Percentiles rank a stretch among this genome's conserved stretches.
Evolutionary conservation across 2,797 vertebrate genomes (phyloP).

Genomic region (Knipowitschia caucasica): DNA sequence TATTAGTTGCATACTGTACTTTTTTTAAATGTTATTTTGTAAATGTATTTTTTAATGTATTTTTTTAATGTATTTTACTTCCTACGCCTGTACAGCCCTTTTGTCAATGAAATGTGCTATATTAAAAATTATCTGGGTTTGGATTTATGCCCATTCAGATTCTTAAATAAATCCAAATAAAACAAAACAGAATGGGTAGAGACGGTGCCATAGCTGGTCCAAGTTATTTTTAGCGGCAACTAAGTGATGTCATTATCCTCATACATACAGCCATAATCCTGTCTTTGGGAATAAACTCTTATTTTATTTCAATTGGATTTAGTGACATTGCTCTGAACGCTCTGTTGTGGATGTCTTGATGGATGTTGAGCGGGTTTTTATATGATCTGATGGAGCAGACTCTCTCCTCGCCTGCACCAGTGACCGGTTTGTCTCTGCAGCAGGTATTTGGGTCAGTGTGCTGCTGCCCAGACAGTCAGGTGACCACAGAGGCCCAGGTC

Average conservation of each 20-base stretch:
- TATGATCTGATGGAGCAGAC: neutral
- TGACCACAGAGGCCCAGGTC: conserved; percentile 1
- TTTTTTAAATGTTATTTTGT: too few relatives aligned
- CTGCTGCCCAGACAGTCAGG: conserved; percentile 34
- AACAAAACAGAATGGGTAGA: too few relatives aligned
- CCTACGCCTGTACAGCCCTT: too few relatives aligned
- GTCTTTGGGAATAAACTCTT: neutral
- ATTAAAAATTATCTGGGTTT: too few relatives aligned
- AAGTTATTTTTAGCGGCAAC: neutral
- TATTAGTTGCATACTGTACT: too few relatives aligned
- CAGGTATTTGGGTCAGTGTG: conserved; percentile 62
- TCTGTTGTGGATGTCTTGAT: neutral
- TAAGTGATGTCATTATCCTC: conserved; percentile 15
- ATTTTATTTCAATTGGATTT: neutral
- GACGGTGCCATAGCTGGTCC: neutral
- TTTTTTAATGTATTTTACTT: too few relatives aligned
- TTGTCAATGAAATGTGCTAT: too few relatives aligned
- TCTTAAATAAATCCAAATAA: too few relatives aligned
- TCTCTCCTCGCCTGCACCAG: conserved; percentile 8
- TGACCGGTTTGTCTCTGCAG: conserved; percentile 31
- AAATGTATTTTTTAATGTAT: too few relatives aligned
- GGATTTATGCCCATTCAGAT: too few relatives aligned
- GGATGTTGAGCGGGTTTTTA: neutral
- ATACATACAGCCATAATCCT: neutral
- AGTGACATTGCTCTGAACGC: neutral